Conservation (phyloP, 2,888 invertebrate genomes). For the Elysia crispata region DNA sequence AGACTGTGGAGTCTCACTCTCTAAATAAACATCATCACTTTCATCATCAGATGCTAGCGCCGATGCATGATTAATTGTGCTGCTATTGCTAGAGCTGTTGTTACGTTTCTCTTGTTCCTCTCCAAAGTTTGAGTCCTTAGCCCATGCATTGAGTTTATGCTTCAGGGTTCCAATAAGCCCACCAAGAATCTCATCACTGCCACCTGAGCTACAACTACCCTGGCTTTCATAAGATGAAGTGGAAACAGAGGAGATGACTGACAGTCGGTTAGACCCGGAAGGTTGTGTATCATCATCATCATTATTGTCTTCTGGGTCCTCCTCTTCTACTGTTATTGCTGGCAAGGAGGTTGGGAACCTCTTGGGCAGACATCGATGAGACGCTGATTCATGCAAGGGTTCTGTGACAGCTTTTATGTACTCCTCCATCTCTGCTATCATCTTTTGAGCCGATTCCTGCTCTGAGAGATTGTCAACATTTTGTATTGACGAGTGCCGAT, state of each 20-base stretch:
- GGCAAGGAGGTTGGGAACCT: slow-evolving; percentile 60
- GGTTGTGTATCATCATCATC: too few relatives aligned
- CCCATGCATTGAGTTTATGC: slow-evolving; percentile 63
- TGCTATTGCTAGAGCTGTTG: too few relatives aligned
- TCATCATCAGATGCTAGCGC: slow-evolving; percentile 43
- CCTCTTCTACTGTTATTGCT: slow-evolving; percentile 48
- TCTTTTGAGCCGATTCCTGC: slow-evolving; percentile 57
- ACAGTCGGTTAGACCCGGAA: slow-evolving; percentile 57
- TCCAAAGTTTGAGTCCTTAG: slow-evolving; percentile 51
- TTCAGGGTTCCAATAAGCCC: slow-evolving; percentile 68
- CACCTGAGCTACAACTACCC: slow-evolving; percentile 49
- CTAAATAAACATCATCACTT: slow-evolving; percentile 18
- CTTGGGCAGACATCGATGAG: slow-evolving; percentile 18
- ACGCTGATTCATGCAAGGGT: too few relatives aligned
- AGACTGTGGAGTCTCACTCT: slow-evolving; percentile 29
- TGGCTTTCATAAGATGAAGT: slow-evolving; percentile 68
- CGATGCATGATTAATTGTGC: slow-evolving; percentile 31
- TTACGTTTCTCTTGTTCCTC: slow-evolving; percentile 38
- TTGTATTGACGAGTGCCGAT: slow-evolving; percentile 33
- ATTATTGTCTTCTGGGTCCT: slow-evolving; percentile 36
- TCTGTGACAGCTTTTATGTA: slow-evolving; percentile 57
- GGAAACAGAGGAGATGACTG: slow-evolving; percentile 63
- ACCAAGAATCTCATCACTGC: slow-evolving; percentile 36
- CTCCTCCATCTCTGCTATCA: slow-evolving; percentile 71
- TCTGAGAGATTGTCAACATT: slow-evolving; percentile 51